Evolutionary conservation across 2,888 invertebrate genomes (phyloP), one percentile per base, ranked within the genome.

Genomic region (Lasiommata megera): DNA sequence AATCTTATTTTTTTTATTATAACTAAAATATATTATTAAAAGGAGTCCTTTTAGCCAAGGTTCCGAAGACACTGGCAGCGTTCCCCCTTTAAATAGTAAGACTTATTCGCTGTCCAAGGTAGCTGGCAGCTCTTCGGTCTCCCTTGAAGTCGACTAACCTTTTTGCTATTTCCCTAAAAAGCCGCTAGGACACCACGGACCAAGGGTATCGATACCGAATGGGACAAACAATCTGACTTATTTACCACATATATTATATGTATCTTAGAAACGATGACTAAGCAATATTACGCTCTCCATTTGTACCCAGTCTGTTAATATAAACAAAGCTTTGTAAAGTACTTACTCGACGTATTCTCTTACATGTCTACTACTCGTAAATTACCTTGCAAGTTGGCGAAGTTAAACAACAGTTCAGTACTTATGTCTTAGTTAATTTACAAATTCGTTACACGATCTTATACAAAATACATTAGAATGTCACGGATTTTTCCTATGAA

Each of bases 401-500:
- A 53, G 53, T 44, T 28, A 16, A 29, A 57, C 54, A 43, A 50
- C 41, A 50, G 54, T 57, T 60, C 53, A 50, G 56, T 60, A 50
- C 37, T 53, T 38, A 52, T 36, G 47, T 53, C 37, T 59, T 23
- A 50, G 54, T 54, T 51, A 48, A 56, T 56, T 56, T 60, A 53
- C 37, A 60, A 56, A 57, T 38, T 41, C 50, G 44, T 46, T 51
- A 14, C 41, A 53, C 48, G 28, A 52, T 57, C 38, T 37, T 14
- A 46, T 40, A 28, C 14, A n/a, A 31, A 58, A 54, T 58, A n/a
- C 40, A 31, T 40, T 41, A 52, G 23, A 50, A 38, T 28, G 38
- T 41, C 38, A 29, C 18, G 74, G 68, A 76, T 79, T 80, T 79
- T 73, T 77, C 75, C 62, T 68, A 67, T 69, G 72, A 73, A 59